These are phyloP conservation scores for Sipha flava DNA, from an alignment of 1,140 invertebrate genomes.

Conservation along the genomic window DNA sequence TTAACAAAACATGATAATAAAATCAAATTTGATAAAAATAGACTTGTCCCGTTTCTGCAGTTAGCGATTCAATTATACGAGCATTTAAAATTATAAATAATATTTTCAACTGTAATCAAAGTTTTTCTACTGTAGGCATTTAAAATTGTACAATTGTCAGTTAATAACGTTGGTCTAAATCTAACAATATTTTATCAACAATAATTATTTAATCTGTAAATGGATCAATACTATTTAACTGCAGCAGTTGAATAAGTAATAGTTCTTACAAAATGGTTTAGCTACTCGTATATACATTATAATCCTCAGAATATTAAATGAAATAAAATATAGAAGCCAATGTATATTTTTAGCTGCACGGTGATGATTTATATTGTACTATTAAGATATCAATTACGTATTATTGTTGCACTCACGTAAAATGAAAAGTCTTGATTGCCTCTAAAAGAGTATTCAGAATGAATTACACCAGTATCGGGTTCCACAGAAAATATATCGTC, in stretches of 20 bases:
- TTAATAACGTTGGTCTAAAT: no score
- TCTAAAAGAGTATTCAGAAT: conserved; percentile 58
- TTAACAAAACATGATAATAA: no score
- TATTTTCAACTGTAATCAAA: not conserved
- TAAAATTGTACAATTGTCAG: no score
- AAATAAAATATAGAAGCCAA: no score
- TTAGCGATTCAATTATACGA: no score
- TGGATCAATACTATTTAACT: not conserved
- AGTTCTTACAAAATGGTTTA: not conserved
- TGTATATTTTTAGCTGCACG: not conserved
- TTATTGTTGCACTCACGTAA: conserved; percentile 50
- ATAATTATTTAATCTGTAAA: no score
- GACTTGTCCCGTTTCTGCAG: no score
- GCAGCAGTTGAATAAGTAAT: not conserved
- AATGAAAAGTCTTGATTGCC: conserved; percentile 69
- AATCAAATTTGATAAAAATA: no score
- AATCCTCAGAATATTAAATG: not conserved
- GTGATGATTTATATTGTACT: not conserved
- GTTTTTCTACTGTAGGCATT: not conserved
- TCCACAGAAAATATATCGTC: conserved; percentile 71
- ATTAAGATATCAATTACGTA: not conserved
- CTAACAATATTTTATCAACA: no score
- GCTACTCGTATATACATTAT: not conserved
- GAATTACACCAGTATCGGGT: conserved; percentile 68
- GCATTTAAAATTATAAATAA: not conserved